These are phyloP conservation scores for Entomobrya proxima DNA, from an alignment of 2,888 invertebrate genomes.

Conservation along the genomic window DNA sequence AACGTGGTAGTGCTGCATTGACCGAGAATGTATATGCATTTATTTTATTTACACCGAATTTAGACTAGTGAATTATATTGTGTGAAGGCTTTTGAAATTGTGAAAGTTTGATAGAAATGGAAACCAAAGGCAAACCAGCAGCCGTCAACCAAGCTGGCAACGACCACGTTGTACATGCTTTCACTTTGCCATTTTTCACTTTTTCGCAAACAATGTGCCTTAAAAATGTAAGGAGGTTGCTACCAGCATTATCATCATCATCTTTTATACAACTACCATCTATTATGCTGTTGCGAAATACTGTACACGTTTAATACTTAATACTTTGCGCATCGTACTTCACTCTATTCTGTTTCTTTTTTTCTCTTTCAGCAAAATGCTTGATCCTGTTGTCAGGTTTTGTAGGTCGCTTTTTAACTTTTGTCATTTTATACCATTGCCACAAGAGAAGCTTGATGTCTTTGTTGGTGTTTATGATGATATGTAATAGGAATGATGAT, in stretches of 20 bases:
- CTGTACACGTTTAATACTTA: background rate
- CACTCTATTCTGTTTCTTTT: background rate
- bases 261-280: background rate
- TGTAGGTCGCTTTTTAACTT: constrained; percentile 46
- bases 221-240: constrained; percentile 40
- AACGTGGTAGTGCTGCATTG: background rate
- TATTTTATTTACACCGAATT: no score
- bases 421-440: constrained; percentile 40
- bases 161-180: background rate
- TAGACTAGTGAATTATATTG: no score
- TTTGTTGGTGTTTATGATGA: constrained; percentile 41
- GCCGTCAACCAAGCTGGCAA: background rate
- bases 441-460: constrained; percentile 50
- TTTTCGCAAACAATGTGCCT: background rate
- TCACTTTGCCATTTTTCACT: background rate
- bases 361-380: background rate
- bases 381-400: constrained; percentile 32
- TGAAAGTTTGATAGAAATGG: background rate
- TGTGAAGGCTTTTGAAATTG: background rate
- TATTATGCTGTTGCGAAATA: background rate
- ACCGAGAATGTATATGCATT: background rate
- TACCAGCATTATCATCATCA: background rate
- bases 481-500: constrained; percentile 45
- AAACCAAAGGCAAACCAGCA: background rate
- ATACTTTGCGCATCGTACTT: background rate